These are phyloP conservation scores for Euborellia annulipes DNA, from an alignment of 1,140 invertebrate genomes.

Conservation along the genomic window DNA sequence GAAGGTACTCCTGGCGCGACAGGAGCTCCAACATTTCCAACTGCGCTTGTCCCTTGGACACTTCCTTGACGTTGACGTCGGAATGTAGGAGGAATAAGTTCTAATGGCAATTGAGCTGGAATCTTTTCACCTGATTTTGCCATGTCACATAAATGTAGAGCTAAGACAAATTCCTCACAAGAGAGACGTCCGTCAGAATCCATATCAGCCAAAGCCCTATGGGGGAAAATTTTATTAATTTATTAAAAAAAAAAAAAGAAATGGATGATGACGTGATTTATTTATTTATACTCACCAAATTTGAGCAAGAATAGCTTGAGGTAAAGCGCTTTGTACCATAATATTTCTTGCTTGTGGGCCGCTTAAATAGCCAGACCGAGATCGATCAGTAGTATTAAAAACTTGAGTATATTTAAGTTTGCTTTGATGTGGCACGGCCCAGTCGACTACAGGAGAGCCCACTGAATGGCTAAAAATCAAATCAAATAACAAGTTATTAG, in stretches of 20 bases:
- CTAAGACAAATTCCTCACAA: constrained; percentile 91
- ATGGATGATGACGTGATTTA: no score
- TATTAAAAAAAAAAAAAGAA: constrained; percentile 11
- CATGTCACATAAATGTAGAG: constrained; percentile 86
- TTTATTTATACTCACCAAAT: constrained; percentile 59
- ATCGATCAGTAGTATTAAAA: constrained; percentile 82
- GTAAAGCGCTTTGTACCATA: constrained; percentile 83
- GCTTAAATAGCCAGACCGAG: constrained; percentile 70
- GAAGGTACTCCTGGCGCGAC: constrained; percentile 25
- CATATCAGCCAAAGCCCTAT: constrained; percentile 77
- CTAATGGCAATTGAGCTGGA: constrained; percentile 57
- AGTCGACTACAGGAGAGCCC: constrained; percentile 39
- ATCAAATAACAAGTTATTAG: no score
- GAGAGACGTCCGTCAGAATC: constrained; percentile 83
- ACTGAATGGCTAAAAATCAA: constrained; percentile 5
- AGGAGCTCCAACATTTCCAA: constrained; percentile 13
- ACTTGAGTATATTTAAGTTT: constrained; percentile 91
- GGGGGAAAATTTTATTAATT: no score
- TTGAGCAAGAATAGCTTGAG: constrained; percentile 76
- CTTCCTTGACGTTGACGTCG: constrained; percentile 39
- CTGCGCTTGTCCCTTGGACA: constrained; percentile 23
- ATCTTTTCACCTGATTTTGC: constrained; percentile 63
- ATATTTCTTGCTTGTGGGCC: constrained; percentile 86
- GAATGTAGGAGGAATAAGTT: constrained; percentile 77
- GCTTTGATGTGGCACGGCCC: constrained; percentile 76